phyloP scores from a whole-genome alignment of 2,888 invertebrate genomes.

The Epistrophe grossulariae region DNA sequence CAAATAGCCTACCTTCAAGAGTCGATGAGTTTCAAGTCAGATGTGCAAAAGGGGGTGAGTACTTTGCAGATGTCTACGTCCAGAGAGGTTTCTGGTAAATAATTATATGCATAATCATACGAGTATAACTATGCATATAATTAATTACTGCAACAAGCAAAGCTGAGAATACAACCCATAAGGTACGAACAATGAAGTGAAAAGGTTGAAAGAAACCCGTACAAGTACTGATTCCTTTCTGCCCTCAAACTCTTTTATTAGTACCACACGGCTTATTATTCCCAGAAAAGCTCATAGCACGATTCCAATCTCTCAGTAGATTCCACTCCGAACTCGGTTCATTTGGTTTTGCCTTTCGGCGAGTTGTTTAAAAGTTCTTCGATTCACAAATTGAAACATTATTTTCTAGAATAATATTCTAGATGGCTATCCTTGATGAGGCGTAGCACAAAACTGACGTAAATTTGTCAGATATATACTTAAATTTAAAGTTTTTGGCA shows the following conservation, averaged over 20 bases:
- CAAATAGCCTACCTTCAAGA: slow-evolving; percentile 32
- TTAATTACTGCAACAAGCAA: slow-evolving; percentile 6
- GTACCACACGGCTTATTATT: slow-evolving; percentile 25
- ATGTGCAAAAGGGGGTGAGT: slow-evolving; percentile 72
- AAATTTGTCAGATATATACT: slow-evolving; percentile 43
- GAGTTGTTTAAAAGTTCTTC: slow-evolving; percentile 11
- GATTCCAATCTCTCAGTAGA: slow-evolving; percentile 16
- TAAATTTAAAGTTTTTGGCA: slow-evolving; percentile 11
- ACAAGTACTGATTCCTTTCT: slow-evolving; percentile 44
- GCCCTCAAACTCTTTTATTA: neutral
- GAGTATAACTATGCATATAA: neutral
- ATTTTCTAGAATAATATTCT: neutral
- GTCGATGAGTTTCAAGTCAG: slow-evolving; percentile 15
- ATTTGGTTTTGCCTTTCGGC: slow-evolving; percentile 60
- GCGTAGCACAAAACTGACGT: slow-evolving; percentile 59
- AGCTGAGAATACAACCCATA: slow-evolving; percentile 8
- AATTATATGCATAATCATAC: neutral
- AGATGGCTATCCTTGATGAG: slow-evolving; percentile 47
- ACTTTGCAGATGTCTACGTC: slow-evolving; percentile 51
- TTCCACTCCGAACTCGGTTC: slow-evolving; percentile 51
- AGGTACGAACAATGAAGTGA: slow-evolving; percentile 6
- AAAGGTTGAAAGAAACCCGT: slow-evolving; percentile 9
- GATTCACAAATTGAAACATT: neutral
- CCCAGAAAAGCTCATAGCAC: slow-evolving; percentile 15
- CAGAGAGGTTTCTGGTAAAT: slow-evolving; percentile 1